Conservation (phyloP, 1,140 invertebrate genomes). For the Latrodectus geometricus region DNA sequence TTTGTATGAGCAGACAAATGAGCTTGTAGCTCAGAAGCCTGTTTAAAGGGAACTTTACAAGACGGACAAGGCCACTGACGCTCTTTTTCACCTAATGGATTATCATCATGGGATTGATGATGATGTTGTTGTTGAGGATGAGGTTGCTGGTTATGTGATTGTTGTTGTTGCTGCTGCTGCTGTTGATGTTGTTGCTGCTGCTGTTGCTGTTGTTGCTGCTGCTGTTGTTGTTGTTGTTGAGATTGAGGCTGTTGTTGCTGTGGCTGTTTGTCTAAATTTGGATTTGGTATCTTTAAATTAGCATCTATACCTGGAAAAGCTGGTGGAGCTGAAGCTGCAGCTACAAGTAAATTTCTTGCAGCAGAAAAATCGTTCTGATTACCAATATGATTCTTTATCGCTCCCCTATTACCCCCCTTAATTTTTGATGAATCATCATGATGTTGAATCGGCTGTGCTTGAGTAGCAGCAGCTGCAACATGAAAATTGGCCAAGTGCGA, state of each 20-base stretch:
- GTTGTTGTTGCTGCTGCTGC: constrained; percentile 37
- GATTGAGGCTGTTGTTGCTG: constrained; percentile 38
- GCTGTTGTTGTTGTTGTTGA: constrained; percentile 16
- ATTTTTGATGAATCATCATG: constrained; percentile 43
- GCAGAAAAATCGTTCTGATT: constrained; percentile 54
- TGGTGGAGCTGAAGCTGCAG: constrained; percentile 56
- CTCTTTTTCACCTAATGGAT: constrained; percentile 14
- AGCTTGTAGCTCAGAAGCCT: constrained; percentile 65
- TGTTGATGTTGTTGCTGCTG: constrained; percentile 21
- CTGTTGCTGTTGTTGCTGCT: constrained; percentile 20
- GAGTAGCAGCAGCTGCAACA: constrained; percentile 35
- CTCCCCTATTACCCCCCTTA: constrained; percentile 32
- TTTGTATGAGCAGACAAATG: constrained; percentile 65
- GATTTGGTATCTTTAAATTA: constrained; percentile 49
- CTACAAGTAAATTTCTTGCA: constrained; percentile 50
- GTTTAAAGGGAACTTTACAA: constrained; percentile 66
- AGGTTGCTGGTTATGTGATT: constrained; percentile 30
- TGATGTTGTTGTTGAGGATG: constrained; percentile 30
- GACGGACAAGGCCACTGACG: constrained; percentile 65
- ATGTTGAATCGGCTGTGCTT: constrained; percentile 39
- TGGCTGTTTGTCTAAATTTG: constrained; percentile 58
- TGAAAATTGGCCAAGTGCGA: constrained; percentile 61
- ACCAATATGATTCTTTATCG: constrained; percentile 34
- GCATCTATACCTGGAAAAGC: constrained; percentile 64
- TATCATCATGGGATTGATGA: constrained; percentile 32